Evolutionary conservation across 2,113 vertebrate species (phyloP).

Genomic region (Chloroceryle aenea): DNA sequence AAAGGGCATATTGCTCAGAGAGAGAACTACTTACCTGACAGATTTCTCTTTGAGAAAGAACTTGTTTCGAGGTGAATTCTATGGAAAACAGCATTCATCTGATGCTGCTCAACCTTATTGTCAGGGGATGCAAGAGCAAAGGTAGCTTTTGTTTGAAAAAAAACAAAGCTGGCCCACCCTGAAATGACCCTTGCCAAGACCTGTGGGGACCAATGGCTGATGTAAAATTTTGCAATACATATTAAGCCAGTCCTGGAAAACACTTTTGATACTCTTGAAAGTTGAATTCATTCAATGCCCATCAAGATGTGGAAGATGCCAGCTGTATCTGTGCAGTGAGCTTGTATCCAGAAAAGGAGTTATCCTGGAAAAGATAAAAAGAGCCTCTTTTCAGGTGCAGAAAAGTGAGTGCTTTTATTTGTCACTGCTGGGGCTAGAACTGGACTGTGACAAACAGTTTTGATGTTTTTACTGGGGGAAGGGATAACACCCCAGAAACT

Average conservation of each 20-base stretch:
- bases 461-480: neutral
- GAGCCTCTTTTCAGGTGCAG: neutral
- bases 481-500: neutral
- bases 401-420: neutral
- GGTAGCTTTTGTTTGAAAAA: too few species aligned
- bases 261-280: fast-evolving
- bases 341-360: neutral
- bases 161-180: neutral
- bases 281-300: neutral
- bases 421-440: neutral
- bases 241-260: neutral
- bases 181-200: neutral
- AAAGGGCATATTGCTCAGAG: neutral
- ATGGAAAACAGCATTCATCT: fast-evolving
- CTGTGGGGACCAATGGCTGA: neutral
- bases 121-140: neutral
- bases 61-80: neutral
- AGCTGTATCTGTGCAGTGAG: neutral
- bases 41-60: neutral
- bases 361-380: neutral
- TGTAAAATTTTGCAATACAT: fast-evolving
- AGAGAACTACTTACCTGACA: neutral
- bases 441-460: neutral
- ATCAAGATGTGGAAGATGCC: neutral
- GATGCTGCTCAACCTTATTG: fast-evolving